Evolutionary conservation across 2,888 invertebrate species (phyloP).

Genomic region (Sicus ferrugineus): DNA sequence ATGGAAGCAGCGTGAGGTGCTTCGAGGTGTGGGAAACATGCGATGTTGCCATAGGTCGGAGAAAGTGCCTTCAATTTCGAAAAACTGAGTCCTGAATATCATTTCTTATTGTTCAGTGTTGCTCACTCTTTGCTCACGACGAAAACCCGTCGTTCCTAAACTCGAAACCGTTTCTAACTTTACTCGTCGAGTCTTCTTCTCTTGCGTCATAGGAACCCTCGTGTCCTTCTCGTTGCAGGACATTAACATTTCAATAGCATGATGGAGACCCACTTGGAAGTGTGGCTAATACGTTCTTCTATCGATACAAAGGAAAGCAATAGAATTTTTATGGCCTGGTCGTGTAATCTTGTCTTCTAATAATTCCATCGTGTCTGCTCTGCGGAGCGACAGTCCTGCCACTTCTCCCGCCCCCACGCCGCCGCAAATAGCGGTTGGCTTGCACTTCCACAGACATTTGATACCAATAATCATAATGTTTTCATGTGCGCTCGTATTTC

Average conservation of each 20-base stretch:
- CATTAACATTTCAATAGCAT: conserved; percentile 21
- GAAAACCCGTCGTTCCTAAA: too few species aligned
- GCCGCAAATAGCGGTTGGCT: not conserved
- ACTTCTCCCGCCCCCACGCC: not conserved
- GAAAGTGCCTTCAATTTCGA: too few species aligned
- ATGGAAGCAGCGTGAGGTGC: too few species aligned
- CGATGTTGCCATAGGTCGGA: too few species aligned
- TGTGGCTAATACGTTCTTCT: conserved; percentile 20
- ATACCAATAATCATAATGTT: conserved; percentile 41
- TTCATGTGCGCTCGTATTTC: conserved; percentile 23
- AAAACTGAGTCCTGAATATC: too few species aligned
- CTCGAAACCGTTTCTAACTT: too few species aligned
- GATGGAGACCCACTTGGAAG: conserved; percentile 10
- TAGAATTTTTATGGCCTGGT: conserved; percentile 30
- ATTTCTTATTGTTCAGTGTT: too few species aligned
- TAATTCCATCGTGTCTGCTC: conserved; percentile 12
- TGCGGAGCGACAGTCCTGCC: not conserved
- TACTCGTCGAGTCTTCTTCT: too few species aligned
- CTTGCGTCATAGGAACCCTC: not conserved
- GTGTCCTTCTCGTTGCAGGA: not conserved
- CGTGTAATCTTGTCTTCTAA: conserved; percentile 7
- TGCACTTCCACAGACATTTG: conserved; percentile 5
- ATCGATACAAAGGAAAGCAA: conserved; percentile 17
- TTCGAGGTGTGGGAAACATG: too few species aligned
- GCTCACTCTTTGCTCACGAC: too few species aligned